Percentiles rank a stretch among this genome's conserved stretches.
Evolutionary conservation across 2,113 vertebrate species (phyloP).

Genomic region (Progne subis): DNA sequence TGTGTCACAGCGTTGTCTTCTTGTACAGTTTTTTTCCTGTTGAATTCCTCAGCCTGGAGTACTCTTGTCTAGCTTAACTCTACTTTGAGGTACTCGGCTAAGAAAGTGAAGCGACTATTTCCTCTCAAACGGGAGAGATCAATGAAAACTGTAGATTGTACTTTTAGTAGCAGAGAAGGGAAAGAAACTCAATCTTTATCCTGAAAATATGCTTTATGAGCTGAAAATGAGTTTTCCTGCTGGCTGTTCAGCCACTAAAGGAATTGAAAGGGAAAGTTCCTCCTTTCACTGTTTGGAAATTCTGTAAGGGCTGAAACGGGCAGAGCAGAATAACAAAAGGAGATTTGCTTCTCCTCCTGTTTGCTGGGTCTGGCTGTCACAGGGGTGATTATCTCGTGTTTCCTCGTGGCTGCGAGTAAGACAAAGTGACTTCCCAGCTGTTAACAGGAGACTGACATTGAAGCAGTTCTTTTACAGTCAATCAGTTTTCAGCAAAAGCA

Average conservation of each 20-base stretch:
- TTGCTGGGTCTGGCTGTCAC: constrained; percentile 33
- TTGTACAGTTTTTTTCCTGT: background rate
- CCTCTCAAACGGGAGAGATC: background rate
- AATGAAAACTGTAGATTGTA: background rate
- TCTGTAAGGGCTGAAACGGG: background rate
- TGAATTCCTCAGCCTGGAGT: background rate
- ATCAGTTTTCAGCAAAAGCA: background rate
- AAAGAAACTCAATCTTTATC: background rate
- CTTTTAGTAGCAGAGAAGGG: background rate
- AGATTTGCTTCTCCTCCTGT: background rate
- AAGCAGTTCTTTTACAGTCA: constrained; percentile 45
- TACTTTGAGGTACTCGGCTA: background rate
- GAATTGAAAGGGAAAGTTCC: background rate
- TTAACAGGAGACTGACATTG: constrained; percentile 28
- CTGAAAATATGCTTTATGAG: background rate
- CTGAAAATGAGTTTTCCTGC: background rate
- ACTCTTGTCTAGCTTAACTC: background rate
- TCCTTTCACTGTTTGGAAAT: background rate
- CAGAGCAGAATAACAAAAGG: background rate
- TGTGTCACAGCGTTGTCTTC: background rate
- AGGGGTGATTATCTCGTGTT: constrained; percentile 43
- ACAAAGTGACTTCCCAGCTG: constrained; percentile 52
- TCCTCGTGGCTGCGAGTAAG: constrained; percentile 32
- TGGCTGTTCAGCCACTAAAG: background rate
- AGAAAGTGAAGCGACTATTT: background rate